Conservation (phyloP, 2,888 invertebrate genomes). For the Melikaiella ostensackeni region DNA sequence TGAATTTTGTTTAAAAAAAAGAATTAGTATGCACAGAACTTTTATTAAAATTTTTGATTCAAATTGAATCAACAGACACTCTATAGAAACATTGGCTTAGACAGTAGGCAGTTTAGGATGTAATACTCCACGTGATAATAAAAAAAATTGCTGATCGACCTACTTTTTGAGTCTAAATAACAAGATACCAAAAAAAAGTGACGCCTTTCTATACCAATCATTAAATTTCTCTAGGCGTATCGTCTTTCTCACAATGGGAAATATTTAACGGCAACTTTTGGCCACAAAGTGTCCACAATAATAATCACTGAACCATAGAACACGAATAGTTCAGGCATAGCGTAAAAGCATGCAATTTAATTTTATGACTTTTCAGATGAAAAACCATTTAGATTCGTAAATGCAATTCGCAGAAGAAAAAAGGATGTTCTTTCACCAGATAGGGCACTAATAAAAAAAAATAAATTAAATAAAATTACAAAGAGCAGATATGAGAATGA, state of each 20-base stretch:
- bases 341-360: constrained; percentile 7
- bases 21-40: not conserved
- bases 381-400: constrained; percentile 14
- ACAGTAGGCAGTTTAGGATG: not conserved
- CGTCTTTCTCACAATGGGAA: constrained; percentile 9
- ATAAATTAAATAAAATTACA: too few species aligned
- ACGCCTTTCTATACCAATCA: constrained; percentile 8
- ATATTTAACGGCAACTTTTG: constrained; percentile 22
- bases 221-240: constrained; percentile 31
- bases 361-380: constrained; percentile 28
- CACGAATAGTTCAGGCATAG: not conserved
- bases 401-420: constrained; percentile 26
- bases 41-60: not conserved
- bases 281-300: not conserved
- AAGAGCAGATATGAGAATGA: too few species aligned
- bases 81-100: not conserved
- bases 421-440: not conserved
- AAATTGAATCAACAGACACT: not conserved
- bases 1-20: too few species aligned
- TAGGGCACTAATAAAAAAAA: not conserved
- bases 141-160: not conserved
- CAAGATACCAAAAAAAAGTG: not conserved
- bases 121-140: not conserved
- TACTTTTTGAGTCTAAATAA: constrained; percentile 1
- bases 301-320: constrained; percentile 25